Evolutionary conservation across 35 echinoderm and acorn worm species (phyloP).

Genomic region (Hemicentrotus pulcherrimus): DNA sequence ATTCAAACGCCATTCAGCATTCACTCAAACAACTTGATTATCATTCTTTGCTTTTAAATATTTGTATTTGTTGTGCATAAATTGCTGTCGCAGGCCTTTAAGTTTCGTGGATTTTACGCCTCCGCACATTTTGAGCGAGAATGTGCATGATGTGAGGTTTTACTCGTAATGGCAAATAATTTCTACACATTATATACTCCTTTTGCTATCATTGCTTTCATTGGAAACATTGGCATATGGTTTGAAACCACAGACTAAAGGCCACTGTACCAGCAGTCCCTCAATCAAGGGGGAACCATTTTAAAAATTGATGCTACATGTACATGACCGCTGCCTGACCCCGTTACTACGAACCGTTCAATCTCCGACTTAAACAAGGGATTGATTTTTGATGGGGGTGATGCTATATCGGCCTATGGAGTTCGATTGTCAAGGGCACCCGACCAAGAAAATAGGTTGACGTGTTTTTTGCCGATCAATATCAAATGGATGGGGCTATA

Average conservation of each 20-base stretch:
- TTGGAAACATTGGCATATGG: background rate
- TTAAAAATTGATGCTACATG: background rate
- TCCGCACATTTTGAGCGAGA: too few species aligned
- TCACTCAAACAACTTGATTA: background rate
- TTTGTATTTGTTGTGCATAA: background rate
- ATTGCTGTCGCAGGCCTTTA: background rate
- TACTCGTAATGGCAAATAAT: too few species aligned
- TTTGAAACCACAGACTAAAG: background rate
- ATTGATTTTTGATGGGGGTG: slow-evolving; percentile 18
- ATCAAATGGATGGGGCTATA: too few species aligned
- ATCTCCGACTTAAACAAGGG: background rate
- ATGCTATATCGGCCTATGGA: background rate
- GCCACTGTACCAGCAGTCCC: background rate
- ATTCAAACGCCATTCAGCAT: background rate
- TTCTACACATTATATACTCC: too few species aligned
- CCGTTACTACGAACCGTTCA: background rate
- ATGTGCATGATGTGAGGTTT: too few species aligned
- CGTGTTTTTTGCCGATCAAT: background rate
- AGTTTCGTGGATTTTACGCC: background rate
- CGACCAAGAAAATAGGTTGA: background rate
- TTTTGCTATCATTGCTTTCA: background rate
- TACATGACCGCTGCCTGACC: background rate
- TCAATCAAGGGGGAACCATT: background rate
- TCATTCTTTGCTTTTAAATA: background rate
- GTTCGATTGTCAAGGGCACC: background rate